Percentiles rank a stretch among this genome's conserved stretches.
These are phyloP conservation scores for Drosophila triauraria DNA, from an alignment of 1,140 invertebrate genomes.

Conservation along the genomic window DNA sequence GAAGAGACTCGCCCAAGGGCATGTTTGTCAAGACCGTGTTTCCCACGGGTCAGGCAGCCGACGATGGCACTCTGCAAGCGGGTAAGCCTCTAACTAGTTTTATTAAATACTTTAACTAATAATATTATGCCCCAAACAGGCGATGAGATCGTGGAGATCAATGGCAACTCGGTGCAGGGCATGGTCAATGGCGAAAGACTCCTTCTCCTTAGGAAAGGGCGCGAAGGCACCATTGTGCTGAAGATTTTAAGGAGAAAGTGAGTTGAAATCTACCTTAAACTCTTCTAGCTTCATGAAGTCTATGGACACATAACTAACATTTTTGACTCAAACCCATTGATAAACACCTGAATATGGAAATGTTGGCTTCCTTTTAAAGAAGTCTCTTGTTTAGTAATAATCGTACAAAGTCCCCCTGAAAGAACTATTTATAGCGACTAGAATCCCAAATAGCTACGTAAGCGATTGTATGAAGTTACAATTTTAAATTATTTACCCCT, in stretches of 20 bases:
- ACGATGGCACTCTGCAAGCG: conserved; percentile 92
- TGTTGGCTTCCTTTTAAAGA: conserved; percentile 21
- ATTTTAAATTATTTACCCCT: conserved; percentile 64
- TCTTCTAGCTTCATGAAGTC: conserved; percentile 31
- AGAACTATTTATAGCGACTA: conserved; percentile 27
- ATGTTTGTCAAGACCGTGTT: conserved; percentile 97
- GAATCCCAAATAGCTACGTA: conserved; percentile 35
- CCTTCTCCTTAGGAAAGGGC: conserved; percentile 94
- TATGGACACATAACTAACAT: conserved; percentile 68
- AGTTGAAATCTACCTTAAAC: conserved; percentile 3
- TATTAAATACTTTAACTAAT: too few relatives aligned
- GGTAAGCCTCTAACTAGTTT: conserved; percentile 86
- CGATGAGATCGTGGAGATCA: conserved; percentile 96
- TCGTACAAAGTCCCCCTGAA: conserved; percentile 56
- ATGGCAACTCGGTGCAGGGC: conserved; percentile 92
- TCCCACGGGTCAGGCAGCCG: conserved; percentile 94
- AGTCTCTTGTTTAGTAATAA: conserved; percentile 49
- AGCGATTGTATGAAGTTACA: conserved; percentile 48
- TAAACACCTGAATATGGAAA: conserved; percentile 30
- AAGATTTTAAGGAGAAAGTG: conserved; percentile 91
- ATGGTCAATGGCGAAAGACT: conserved; percentile 96
- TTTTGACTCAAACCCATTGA: conserved; percentile 9
- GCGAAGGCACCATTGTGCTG: conserved; percentile 93
- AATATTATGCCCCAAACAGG: conserved; percentile 86
- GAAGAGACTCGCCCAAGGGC: conserved; percentile 94